phyloP scores from a whole-genome alignment of 2,888 invertebrate species.

The Eremobia ochroleuca region DNA sequence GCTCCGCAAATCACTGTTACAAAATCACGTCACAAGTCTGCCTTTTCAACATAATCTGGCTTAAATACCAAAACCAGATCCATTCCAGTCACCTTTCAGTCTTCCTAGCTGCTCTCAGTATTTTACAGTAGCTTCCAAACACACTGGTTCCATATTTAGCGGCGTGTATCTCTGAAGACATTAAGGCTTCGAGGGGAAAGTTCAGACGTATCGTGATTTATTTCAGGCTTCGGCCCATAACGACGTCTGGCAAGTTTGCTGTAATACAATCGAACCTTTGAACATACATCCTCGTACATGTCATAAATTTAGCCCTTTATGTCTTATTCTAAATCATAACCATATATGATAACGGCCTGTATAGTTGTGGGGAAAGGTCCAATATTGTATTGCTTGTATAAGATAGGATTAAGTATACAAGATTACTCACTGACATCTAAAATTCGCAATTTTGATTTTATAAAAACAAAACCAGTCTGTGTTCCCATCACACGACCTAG shows the following conservation, averaged over 20 bases:
- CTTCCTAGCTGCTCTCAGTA: neutral
- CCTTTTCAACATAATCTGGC: neutral
- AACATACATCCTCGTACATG: neutral
- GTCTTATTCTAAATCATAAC: neutral
- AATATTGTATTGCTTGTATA: neutral
- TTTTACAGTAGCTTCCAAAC: neutral
- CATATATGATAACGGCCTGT: neutral
- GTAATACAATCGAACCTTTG: constrained; percentile 50
- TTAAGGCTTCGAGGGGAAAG: constrained; percentile 51
- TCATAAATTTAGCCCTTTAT: neutral
- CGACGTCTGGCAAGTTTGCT: constrained; percentile 56
- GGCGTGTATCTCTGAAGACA: constrained; percentile 33
- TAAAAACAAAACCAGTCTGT: neutral
- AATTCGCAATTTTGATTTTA: neutral
- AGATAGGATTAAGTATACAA: neutral
- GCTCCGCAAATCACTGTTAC: neutral
- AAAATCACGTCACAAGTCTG: neutral
- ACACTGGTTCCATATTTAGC: constrained; percentile 14
- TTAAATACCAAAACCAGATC: neutral
- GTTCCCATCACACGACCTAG: neutral
- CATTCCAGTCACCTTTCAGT: neutral
- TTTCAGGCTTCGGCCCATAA: constrained; percentile 45
- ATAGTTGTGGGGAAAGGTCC: neutral
- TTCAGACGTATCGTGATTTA: constrained; percentile 60
- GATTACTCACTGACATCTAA: neutral